Percentiles rank a stretch among this genome's conserved stretches.
phyloP scores from a whole-genome alignment of 2,113 vertebrate species.

The Butorides virescens region DNA sequence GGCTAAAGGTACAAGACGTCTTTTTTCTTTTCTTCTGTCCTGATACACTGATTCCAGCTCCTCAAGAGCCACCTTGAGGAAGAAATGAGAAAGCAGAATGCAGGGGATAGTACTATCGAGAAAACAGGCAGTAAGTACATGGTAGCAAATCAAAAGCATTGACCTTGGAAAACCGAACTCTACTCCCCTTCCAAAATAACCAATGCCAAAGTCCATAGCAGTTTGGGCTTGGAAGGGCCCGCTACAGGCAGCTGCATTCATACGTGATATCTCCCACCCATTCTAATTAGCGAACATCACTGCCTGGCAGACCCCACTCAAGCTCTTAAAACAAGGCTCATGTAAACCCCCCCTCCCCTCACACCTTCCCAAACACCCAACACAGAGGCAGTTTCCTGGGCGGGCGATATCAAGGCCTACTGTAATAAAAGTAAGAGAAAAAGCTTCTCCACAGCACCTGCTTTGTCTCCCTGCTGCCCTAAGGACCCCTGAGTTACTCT shows the following conservation, averaged over 20 bases:
- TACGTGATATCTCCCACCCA: not conserved
- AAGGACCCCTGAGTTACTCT: not conserved
- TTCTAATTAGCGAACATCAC: not conserved
- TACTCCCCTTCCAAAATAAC: not conserved
- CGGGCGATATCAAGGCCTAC: not conserved
- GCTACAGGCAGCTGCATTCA: not conserved
- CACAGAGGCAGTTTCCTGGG: not conserved
- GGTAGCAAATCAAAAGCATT: not conserved
- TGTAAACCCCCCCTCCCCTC: rapidly evolving
- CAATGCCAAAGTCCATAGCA: not conserved
- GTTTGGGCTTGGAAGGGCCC: not conserved
- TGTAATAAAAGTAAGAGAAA: not conserved
- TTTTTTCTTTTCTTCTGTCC: not conserved
- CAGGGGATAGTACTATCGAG: not conserved
- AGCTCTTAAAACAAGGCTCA: not conserved
- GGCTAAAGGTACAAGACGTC: rapidly evolving
- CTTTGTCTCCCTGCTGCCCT: not conserved
- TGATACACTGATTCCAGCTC: not conserved
- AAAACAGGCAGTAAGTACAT: not conserved
- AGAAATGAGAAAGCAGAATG: not conserved
- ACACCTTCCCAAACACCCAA: not conserved
- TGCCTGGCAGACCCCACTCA: not conserved
- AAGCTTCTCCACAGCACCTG: rapidly evolving
- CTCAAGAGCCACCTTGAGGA: not conserved
- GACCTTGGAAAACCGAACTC: not conserved